phyloP scores from a whole-genome alignment of 2,888 invertebrate species.

The Phaonia tiefii region DNA sequence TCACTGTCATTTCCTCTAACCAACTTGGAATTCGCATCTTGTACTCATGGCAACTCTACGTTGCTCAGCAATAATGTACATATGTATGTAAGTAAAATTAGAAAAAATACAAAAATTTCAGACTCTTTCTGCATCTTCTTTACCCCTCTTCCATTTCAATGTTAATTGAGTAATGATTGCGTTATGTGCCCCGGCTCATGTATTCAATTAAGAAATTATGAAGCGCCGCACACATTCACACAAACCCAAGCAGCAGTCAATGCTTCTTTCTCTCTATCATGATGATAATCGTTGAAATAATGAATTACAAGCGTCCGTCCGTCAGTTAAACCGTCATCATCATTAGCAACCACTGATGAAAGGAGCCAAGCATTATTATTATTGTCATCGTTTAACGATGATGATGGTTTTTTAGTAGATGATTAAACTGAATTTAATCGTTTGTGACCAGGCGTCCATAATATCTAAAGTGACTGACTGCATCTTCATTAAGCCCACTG shows the following conservation, averaged over 20 bases:
- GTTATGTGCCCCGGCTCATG: background rate
- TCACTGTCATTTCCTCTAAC: no score
- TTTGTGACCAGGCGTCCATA: constrained; percentile 80
- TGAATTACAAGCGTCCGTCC: background rate
- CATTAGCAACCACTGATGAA: constrained; percentile 7
- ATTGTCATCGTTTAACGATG: constrained; percentile 55
- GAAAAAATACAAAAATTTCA: background rate
- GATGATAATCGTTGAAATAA: constrained; percentile 10
- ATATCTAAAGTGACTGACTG: constrained; percentile 38
- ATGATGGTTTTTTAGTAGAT: constrained; percentile 77
- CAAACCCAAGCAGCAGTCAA: background rate
- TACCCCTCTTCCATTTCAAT: constrained; percentile 3
- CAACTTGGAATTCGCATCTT: no score
- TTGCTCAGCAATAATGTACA: background rate
- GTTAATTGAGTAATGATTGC: constrained; percentile 19
- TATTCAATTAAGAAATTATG: constrained; percentile 5
- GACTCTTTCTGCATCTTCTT: background rate
- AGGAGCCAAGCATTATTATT: constrained; percentile 29
- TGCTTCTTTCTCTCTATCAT: constrained; percentile 2
- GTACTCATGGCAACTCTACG: background rate
- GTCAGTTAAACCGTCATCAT: constrained; percentile 2
- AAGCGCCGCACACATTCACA: constrained; percentile 4
- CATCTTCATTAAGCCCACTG: constrained; percentile 53
- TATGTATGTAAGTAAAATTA: background rate
- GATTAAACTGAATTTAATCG: constrained; percentile 81